These are phyloP conservation scores for Chrysolina haemoptera DNA, from an alignment of 2,888 invertebrate species.

Conservation along the genomic window DNA sequence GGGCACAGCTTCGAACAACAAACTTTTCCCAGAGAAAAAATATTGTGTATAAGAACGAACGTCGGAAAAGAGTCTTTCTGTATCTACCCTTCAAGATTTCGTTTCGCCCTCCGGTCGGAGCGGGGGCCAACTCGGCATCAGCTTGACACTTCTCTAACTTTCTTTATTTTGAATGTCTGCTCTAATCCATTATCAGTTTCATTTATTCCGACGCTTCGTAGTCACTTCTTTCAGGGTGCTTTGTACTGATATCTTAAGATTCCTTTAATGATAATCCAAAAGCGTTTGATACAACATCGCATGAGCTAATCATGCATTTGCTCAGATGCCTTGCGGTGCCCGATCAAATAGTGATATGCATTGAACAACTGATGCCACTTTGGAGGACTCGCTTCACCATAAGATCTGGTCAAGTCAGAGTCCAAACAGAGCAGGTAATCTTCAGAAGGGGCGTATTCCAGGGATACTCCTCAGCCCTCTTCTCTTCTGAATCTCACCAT, in stretches of 20 bases:
- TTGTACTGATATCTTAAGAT: background rate
- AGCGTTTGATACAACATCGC: too few relatives aligned
- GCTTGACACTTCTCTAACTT: constrained; percentile 49
- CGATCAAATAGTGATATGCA: too few relatives aligned
- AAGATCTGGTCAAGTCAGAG: too few relatives aligned
- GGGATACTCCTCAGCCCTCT: too few relatives aligned
- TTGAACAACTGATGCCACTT: too few relatives aligned
- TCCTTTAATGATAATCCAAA: background rate
- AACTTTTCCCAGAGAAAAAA: constrained; percentile 76
- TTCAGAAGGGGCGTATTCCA: too few relatives aligned
- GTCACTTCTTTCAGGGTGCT: background rate
- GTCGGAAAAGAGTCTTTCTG: constrained; percentile 70
- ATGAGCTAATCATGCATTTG: too few relatives aligned
- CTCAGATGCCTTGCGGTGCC: too few relatives aligned
- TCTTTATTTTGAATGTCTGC: constrained; percentile 50
- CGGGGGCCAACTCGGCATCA: constrained; percentile 41
- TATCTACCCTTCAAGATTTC: constrained; percentile 71
- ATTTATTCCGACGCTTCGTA: constrained; percentile 42
- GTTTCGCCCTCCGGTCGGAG: constrained; percentile 60
- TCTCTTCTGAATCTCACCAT: too few relatives aligned
- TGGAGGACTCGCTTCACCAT: too few relatives aligned
- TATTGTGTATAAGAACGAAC: constrained; percentile 71
- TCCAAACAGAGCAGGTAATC: too few relatives aligned
- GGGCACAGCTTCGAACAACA: constrained; percentile 76
- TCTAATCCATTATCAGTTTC: constrained; percentile 48